phyloP scores from a whole-genome alignment of 2,797 vertebrate species.

The Paratrypauchen microcephalus region DNA sequence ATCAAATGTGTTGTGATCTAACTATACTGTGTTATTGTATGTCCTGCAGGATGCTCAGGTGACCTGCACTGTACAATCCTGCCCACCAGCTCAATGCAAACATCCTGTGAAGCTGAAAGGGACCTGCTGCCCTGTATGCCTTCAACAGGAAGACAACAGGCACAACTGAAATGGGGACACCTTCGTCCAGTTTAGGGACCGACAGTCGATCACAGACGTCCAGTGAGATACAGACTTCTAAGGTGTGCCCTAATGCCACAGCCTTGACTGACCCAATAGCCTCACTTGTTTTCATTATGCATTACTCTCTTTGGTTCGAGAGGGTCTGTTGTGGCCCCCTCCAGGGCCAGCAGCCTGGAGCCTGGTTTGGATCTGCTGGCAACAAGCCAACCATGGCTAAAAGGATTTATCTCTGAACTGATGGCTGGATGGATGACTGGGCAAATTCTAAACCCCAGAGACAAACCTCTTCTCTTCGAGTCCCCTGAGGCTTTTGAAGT shows the following conservation, averaged over 20 bases:
- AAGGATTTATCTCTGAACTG: conserved; percentile 54
- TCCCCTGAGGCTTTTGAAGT: conserved; percentile 45
- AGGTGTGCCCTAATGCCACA: conserved; percentile 41
- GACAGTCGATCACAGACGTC: conserved; percentile 45
- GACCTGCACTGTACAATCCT: conserved; percentile 92
- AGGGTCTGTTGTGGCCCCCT: conserved; percentile 47
- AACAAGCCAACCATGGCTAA: conserved; percentile 57
- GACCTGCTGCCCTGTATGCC: conserved; percentile 87
- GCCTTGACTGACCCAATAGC: conserved; percentile 60
- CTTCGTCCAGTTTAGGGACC: conserved; percentile 35
- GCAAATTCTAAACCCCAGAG: conserved; percentile 49
- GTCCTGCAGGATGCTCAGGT: conserved; percentile 84
- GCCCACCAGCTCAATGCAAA: conserved; percentile 76
- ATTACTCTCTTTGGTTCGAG: conserved; percentile 34
- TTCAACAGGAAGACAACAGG: conserved; percentile 46
- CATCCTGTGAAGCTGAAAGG: conserved; percentile 81
- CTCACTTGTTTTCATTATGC: conserved; percentile 54
- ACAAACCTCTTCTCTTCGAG: conserved; percentile 48
- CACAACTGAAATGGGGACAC: conserved; percentile 70
- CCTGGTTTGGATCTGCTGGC: conserved; percentile 48
- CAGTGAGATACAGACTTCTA: conserved; percentile 59
- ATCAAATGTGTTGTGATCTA: not conserved
- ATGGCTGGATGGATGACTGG: conserved; percentile 34
- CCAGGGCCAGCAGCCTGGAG: conserved; percentile 47
- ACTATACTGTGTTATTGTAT: not conserved